Base-by-base conservation (phyloP, 2,888 invertebrate genomes). In the Melangyna quadrimaculata region DNA sequence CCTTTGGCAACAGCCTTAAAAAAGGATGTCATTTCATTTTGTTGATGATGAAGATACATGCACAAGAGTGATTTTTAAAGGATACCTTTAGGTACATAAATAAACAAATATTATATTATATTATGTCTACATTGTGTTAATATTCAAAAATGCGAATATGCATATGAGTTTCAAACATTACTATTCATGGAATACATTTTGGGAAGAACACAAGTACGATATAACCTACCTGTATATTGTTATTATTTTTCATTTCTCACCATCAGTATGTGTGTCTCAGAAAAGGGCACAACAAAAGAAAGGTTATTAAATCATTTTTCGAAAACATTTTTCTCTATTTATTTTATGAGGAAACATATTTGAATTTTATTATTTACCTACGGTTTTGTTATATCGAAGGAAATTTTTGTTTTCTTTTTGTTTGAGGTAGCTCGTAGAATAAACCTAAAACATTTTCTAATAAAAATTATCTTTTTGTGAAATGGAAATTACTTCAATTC, bases 121-220 rank as follows among this genome's bases (percentile, higher is more conserved):
- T 48, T 71, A 37, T 78, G 78, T 82, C 72, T 78, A 57, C 55
- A 48, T 72, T 71, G n/a, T 61, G 29, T 78, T 78, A 55, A 78
- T 63, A 78, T 83, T 73, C 82, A 57, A 69, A 83, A 73, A 69
- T 73, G 61, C 29, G 55, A 78, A 83, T 69, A 70, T 82, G 78
- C 82, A 82, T 48, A 48, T 78, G 69, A 78, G 78, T 55, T 40
- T 29, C 17, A 48, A 71, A 83, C 70, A 71, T 83, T 83, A 83
- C 48, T 83, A 83, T 83, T 83, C 83, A 83, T 83, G 74, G 74
- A 83, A 83, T 83, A 83, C 29, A 83, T 78, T 78, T 32, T 1
- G 57, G 48, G 61, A 61, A 35, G 43, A 45, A 74, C 53, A 35
- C 59, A 10, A 1, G n/a, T n/a, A n/a, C n/a, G n/a, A 70, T 63